Conservation (phyloP, 2,797 vertebrate species). For the Somateria mollissima region DNA sequence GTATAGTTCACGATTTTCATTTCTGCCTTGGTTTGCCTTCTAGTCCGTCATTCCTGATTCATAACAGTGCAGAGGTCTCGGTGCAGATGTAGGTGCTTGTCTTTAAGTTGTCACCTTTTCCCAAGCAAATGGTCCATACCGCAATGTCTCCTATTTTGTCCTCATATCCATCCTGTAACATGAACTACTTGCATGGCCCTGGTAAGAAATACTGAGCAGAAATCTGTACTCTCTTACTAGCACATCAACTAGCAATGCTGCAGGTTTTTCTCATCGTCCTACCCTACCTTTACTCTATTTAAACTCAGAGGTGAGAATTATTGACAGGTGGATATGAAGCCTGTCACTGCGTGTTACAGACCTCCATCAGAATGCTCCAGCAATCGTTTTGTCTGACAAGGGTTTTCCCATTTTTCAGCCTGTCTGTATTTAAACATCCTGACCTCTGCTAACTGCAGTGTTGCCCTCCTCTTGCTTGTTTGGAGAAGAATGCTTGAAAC, state of each 20-base stretch:
- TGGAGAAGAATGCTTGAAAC: background rate
- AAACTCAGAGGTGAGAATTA: background rate
- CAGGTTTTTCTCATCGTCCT: background rate
- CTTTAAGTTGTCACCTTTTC: background rate
- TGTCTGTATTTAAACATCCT: background rate
- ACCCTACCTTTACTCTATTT: background rate
- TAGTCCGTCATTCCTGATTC: rapidly evolving
- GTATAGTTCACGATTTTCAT: background rate
- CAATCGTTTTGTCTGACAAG: background rate
- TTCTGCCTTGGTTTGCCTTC: background rate
- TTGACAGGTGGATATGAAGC: background rate
- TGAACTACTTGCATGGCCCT: background rate
- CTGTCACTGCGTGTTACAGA: background rate
- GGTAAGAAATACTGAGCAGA: background rate
- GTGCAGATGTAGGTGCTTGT: background rate
- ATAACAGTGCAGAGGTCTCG: background rate
- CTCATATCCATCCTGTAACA: background rate
- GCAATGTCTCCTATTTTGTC: background rate
- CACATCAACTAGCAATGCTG: too few species aligned
- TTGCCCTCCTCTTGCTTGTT: background rate
- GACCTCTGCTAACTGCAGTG: background rate
- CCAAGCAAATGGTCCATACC: background rate
- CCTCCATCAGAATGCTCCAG: background rate
- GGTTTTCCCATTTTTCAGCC: background rate
- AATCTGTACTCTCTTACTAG: background rate